Conservation (phyloP, 2,797 vertebrate genomes). For the Anableps anableps region DNA sequence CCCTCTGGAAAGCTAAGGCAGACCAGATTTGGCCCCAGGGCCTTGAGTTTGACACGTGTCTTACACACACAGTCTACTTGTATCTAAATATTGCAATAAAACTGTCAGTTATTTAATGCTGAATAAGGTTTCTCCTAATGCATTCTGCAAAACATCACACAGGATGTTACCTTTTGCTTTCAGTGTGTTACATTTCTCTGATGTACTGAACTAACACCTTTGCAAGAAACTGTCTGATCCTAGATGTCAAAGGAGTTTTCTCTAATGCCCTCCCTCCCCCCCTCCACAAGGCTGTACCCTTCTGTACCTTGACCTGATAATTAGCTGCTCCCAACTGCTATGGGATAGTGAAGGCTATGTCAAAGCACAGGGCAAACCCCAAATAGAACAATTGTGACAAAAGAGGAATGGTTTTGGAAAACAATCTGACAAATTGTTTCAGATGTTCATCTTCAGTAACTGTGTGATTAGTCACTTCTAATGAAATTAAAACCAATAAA, state of each 20-base stretch:
- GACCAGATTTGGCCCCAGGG: too few species aligned
- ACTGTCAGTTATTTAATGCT: background rate
- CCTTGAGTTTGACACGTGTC: too few species aligned
- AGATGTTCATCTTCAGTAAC: background rate
- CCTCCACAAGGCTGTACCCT: constrained; percentile 41
- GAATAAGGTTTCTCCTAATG: background rate
- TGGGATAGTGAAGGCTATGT: constrained; percentile 36
- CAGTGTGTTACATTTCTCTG: background rate
- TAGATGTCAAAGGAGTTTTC: background rate
- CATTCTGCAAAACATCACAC: background rate
- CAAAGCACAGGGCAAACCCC: constrained; percentile 50
- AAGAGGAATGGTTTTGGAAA: constrained; percentile 5
- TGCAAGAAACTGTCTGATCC: background rate
- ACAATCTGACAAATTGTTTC: background rate
- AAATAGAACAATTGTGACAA: constrained; percentile 49
- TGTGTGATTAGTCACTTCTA: too few species aligned
- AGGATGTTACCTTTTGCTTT: background rate
- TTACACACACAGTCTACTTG: background rate
- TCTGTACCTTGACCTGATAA: constrained; percentile 54
- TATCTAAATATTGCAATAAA: background rate
- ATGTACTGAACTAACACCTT: background rate
- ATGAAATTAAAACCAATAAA: too few species aligned
- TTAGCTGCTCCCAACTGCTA: constrained; percentile 58
- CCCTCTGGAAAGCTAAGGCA: too few species aligned
- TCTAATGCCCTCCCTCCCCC: background rate